phyloP scores from a whole-genome alignment of 2,888 invertebrate species.

The Bombylius major region DNA sequence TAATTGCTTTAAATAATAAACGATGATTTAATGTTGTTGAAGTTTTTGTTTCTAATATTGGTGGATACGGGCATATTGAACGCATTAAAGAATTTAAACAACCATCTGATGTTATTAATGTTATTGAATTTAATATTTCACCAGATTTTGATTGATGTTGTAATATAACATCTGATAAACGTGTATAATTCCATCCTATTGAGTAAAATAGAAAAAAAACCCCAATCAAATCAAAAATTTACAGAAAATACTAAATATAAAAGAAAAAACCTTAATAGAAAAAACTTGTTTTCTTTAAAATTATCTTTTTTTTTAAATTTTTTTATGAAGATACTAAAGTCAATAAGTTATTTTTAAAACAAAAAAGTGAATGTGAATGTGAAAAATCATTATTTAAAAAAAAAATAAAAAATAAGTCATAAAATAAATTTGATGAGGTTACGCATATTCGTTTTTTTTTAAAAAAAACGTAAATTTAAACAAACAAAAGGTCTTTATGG shows the following conservation, averaged over 20 bases:
- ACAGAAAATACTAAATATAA: background rate
- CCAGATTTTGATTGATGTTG: slow-evolving; percentile 29
- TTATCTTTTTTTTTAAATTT: too few relatives aligned
- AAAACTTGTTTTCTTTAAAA: too few relatives aligned
- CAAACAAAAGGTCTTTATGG: too few relatives aligned
- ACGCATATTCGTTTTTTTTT: too few relatives aligned
- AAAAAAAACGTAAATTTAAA: too few relatives aligned
- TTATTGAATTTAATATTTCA: slow-evolving; percentile 30
- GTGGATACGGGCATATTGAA: slow-evolving; percentile 36
- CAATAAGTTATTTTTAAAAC: too few relatives aligned
- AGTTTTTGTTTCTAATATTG: slow-evolving; percentile 27
- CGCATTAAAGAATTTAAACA: slow-evolving; percentile 39
- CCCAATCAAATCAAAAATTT: background rate
- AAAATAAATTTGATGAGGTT: too few relatives aligned
- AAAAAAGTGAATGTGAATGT: too few relatives aligned
- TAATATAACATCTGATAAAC: slow-evolving; percentile 41
- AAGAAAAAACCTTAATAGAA: background rate
- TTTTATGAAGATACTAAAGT: too few relatives aligned
- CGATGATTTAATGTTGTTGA: slow-evolving; percentile 33
- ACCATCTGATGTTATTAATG: slow-evolving; percentile 36
- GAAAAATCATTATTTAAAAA: too few relatives aligned
- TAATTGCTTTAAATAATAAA: slow-evolving; percentile 41
- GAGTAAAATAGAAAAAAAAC: background rate
- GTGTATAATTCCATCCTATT: slow-evolving; percentile 39
- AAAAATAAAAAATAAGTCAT: too few relatives aligned